Conservation (phyloP, 2,113 vertebrate species). For the Xiphorhynchus elegans region DNA sequence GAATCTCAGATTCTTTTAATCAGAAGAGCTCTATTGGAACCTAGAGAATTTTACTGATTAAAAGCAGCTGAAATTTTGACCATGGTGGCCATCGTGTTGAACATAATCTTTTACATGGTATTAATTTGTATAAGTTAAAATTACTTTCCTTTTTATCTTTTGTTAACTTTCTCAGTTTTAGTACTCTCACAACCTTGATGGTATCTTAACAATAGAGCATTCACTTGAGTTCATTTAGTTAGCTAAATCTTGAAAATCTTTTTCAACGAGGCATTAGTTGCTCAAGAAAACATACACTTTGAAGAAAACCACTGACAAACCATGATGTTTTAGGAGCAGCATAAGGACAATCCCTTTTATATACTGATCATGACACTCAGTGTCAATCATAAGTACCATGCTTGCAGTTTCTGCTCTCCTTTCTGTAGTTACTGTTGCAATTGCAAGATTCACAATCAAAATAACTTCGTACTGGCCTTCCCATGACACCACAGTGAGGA, state of each 20-base stretch:
- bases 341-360: neutral
- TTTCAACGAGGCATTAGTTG: neutral
- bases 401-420: neutral
- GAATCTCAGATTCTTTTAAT: constrained; percentile 48
- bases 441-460: neutral
- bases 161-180: neutral
- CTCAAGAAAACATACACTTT: neutral
- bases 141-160: neutral
- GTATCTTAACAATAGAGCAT: neutral
- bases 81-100: neutral
- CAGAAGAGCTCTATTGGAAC: constrained; percentile 12
- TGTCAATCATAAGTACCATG: neutral
- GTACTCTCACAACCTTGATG: neutral
- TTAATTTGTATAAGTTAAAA: neutral
- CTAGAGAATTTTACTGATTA: constrained; percentile 9
- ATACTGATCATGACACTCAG: neutral
- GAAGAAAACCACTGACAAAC: neutral
- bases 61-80: constrained; percentile 4
- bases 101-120: neutral
- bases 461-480: neutral
- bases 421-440: neutral
- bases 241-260: neutral
- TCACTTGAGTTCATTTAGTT: neutral
- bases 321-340: neutral
- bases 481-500: neutral